phyloP scores from a whole-genome alignment of 2,113 vertebrate genomes.

The Callaeas wilsoni region DNA sequence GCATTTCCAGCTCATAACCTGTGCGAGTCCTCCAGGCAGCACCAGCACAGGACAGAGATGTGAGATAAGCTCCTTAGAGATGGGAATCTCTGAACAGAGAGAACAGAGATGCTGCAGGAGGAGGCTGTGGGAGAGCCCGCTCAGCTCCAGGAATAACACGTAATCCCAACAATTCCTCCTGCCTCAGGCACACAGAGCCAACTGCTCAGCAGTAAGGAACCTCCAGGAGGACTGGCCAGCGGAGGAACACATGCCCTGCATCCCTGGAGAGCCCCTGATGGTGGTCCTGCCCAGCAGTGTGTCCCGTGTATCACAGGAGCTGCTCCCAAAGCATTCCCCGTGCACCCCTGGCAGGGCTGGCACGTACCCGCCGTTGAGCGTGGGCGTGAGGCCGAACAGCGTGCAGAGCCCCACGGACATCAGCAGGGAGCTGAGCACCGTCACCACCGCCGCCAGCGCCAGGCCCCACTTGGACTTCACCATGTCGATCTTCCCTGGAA shows the following conservation, averaged over 20 bases:
- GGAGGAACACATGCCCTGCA: not conserved
- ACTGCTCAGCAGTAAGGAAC: not conserved
- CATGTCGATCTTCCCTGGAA: slow-evolving; percentile 96
- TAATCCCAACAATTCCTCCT: not conserved
- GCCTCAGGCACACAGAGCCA: not conserved
- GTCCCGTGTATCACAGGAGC: not conserved
- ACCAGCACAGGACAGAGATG: not conserved
- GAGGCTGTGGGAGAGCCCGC: not conserved
- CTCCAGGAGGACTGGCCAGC: not conserved
- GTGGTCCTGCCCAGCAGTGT: not conserved
- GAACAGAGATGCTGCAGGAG: not conserved
- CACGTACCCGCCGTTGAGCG: slow-evolving; percentile 94
- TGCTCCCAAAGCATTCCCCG: not conserved
- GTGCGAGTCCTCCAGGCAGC: not conserved
- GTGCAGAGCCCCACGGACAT: slow-evolving; percentile 98
- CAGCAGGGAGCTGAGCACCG: slow-evolving; percentile 95
- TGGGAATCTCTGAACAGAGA: not conserved
- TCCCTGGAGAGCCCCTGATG: not conserved
- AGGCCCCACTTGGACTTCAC: slow-evolving; percentile 99
- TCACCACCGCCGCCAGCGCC: slow-evolving; percentile 94
- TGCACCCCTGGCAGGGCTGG: not conserved
- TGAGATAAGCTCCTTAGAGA: not conserved
- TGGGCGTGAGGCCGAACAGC: slow-evolving; percentile 93
- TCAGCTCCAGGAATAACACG: not conserved
- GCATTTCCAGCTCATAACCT: not conserved